Base-by-base conservation (phyloP, 2,797 vertebrate species). In the Oryzias sinensis region DNA sequence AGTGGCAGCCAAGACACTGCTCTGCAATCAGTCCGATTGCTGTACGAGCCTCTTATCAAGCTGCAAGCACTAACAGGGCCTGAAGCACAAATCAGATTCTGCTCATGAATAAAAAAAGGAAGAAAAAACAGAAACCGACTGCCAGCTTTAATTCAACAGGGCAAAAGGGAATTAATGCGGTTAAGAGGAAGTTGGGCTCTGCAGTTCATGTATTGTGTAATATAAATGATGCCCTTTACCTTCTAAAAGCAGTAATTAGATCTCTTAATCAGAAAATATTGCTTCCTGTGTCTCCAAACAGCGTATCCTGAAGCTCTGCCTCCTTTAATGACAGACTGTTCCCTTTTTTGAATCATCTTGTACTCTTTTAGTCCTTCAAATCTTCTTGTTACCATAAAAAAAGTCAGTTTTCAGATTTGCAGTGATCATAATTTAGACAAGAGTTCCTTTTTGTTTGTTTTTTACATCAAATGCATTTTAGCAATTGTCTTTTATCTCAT, bases 71-170 rank as follows among this genome's bases (percentile, higher is more conserved):
- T 15, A 70, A 70, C 74, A 8, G 66, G 57, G 65, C 71, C 82
- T 40, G 62, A 65, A 77, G 76, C 64, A 40, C 82, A 83, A 18
- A 85, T 88, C 85, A 87, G 67, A 85, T 84, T 70, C 80, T 55
- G 53, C 82, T 81, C 66, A 49, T 70, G 75, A 83, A 72, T 68
- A 67, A 68, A 52, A 66, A 27, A 27, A 27, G 20, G 20, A 27
- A 27, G 27, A 27, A 27, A 79, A 76, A 59, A 53, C 69, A 61
- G 74, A 72, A 61, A 43, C 74, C 8, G 62, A 70, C 77, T 73
- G 80, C 59, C 83, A 79, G 79, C 79, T 83, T 72, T 84, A 74
- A 86, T 86, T 81, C 83, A 79, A 88, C 73, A 72, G 76, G 80
- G 64, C 69, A 76, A 80, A 83, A 64, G 62, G 54, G 79, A 79